Evolutionary conservation across 2,888 invertebrate species (phyloP).

Genomic region (Isotomurus palustris): DNA sequence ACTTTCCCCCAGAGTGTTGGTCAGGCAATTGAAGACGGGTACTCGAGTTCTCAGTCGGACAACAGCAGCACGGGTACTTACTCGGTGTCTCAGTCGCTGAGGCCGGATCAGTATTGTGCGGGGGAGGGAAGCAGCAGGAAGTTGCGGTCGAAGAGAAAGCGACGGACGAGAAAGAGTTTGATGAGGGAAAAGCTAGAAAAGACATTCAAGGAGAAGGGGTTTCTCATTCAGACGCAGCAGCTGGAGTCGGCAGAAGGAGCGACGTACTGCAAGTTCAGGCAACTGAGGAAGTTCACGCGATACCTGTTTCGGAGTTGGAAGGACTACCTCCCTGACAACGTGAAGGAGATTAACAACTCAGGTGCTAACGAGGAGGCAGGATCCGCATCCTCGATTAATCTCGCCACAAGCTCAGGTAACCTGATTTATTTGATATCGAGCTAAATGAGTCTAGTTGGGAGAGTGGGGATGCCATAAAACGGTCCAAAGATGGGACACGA

Average conservation of each 20-base stretch:
- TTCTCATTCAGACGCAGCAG: constrained; percentile 88
- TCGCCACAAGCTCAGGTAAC: constrained; percentile 5
- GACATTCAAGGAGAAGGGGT: constrained; percentile 88
- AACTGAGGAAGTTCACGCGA: constrained; percentile 82
- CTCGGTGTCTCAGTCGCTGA: not conserved
- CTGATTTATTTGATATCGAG: constrained; percentile 3
- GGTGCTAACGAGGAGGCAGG: constrained; percentile 10
- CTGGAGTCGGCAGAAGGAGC: constrained; percentile 88
- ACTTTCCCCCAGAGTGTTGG: not conserved
- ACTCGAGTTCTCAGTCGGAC: constrained; percentile 51
- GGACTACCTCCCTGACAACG: constrained; percentile 78
- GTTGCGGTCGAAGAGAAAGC: constrained; percentile 57
- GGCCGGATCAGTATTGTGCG: constrained; percentile 13
- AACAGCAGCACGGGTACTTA: constrained; percentile 14
- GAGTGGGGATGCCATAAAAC: not conserved
- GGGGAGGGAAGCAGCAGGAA: constrained; percentile 16
- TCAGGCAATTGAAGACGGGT: constrained; percentile 54
- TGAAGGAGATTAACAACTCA: constrained; percentile 48
- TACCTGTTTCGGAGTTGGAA: constrained; percentile 91
- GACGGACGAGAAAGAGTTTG: constrained; percentile 74
- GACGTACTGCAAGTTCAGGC: constrained; percentile 88
- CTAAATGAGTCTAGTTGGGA: not conserved
- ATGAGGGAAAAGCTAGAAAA: constrained; percentile 84
- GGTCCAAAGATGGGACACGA: not conserved
- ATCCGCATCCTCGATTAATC: not conserved